Evolutionary conservation across 2,797 vertebrate species (phyloP).

Genomic region (Anguilla megastoma): DNA sequence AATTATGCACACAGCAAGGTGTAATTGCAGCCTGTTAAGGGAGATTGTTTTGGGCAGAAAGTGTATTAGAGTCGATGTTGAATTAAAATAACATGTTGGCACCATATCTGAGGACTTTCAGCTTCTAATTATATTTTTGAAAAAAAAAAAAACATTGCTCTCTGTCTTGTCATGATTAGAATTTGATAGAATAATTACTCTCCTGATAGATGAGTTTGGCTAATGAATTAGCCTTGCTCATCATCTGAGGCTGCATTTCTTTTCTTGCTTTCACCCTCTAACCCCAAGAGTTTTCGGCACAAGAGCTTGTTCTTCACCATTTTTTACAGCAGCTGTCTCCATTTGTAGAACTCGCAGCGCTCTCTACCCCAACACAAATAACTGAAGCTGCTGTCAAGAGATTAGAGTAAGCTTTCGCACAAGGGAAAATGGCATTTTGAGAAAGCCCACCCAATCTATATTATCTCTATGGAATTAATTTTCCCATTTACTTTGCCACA

Average conservation of each 20-base stretch:
- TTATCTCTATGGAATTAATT: constrained; percentile 24
- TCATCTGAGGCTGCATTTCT: constrained; percentile 28
- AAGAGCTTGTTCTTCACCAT: constrained; percentile 14
- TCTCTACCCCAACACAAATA: constrained; percentile 39
- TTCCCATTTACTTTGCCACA: constrained; percentile 35
- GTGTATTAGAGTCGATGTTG: constrained; percentile 54
- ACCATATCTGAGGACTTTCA: constrained; percentile 44
- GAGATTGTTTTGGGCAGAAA: constrained; percentile 49
- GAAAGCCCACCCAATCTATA: constrained; percentile 35
- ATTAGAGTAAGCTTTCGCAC: constrained; percentile 52
- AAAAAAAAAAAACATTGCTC: constrained; percentile 22
- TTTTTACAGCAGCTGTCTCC: constrained; percentile 18
- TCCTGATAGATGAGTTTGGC: constrained; percentile 40
- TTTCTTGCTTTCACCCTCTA: constrained; percentile 28
- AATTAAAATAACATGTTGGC: constrained; percentile 53
- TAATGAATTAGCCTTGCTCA: constrained; percentile 40
- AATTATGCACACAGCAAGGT: constrained; percentile 62
- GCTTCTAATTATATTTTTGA: constrained; percentile 41
- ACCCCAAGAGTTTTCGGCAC: background rate
- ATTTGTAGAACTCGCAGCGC: background rate
- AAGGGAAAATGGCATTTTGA: constrained; percentile 47
- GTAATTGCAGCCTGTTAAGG: constrained; percentile 63
- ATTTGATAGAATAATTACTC: constrained; percentile 43
- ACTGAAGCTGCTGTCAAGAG: constrained; percentile 48
- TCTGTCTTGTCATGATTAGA: constrained; percentile 38